Evolutionary conservation across 1,140 invertebrate genomes (phyloP).

Genomic region (Brachionus paranguensis): DNA sequence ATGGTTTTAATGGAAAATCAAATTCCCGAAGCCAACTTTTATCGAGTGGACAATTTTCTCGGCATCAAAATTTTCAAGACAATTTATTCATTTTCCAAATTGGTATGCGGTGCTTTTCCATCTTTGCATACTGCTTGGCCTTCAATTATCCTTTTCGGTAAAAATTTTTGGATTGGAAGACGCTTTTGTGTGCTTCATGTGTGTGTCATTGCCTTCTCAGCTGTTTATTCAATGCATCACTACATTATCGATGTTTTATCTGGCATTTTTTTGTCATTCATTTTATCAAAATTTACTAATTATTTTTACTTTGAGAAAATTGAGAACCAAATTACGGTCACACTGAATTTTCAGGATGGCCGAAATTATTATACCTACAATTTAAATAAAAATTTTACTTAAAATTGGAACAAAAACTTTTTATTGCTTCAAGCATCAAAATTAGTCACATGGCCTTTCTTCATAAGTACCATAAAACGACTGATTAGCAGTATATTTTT

Average conservation of each 20-base stretch:
- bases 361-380: too few relatives aligned
- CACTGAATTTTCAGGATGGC: too few relatives aligned
- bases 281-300: background rate
- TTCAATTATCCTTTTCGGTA: background rate
- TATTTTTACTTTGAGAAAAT: too few relatives aligned
- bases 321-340: too few relatives aligned
- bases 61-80: background rate
- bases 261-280: background rate
- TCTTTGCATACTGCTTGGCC: constrained; percentile 18
- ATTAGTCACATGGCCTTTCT: too few relatives aligned
- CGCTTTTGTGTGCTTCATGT: background rate
- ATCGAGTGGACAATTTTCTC: background rate
- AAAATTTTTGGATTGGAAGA: background rate
- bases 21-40: constrained; percentile 1
- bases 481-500: too few relatives aligned
- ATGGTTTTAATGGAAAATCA: background rate
- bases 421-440: too few relatives aligned
- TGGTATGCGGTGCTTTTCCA: constrained; percentile 5
- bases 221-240: constrained; percentile 11
- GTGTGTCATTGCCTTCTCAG: background rate
- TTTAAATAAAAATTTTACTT: too few relatives aligned
- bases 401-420: too few relatives aligned
- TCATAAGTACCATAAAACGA: too few relatives aligned
- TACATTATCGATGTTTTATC: background rate
- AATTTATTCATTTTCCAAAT: background rate